Conservation (phyloP, 2,113 vertebrate species). For the Spea multiplicata region DNA sequence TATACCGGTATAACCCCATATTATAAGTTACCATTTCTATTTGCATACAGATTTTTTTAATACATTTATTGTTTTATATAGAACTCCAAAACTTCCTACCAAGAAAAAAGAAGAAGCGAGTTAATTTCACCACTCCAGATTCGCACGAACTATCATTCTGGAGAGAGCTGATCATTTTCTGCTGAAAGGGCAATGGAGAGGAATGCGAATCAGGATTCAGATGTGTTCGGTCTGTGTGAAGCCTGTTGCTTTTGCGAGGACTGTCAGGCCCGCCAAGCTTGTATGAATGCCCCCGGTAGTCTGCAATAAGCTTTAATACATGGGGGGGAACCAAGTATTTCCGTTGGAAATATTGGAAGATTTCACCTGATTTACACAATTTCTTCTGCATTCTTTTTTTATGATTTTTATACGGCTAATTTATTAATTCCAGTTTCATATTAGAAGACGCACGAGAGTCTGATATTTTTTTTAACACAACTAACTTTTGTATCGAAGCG, state of each 20-base stretch:
- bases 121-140: constrained; percentile 6
- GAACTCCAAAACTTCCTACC: constrained; percentile 35
- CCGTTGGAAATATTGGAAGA: background rate
- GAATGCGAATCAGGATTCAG: background rate
- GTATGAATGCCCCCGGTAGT: background rate
- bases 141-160: background rate
- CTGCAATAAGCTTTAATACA: background rate
- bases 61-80: constrained; percentile 25
- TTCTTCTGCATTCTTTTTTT: background rate
- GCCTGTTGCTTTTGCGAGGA: constrained; percentile 6
- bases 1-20: no score
- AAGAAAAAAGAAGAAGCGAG: constrained; percentile 46
- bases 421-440: background rate
- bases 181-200: background rate
- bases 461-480: background rate
- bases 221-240: background rate
- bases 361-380: background rate
- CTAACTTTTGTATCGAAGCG: background rate
- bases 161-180: background rate
- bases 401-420: background rate
- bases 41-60: constrained; percentile 6
- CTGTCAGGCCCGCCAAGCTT: background rate
- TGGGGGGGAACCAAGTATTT: background rate
- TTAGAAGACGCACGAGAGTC: no score
- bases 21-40: no score